Evolutionary conservation across 2,888 invertebrate species (phyloP), one percentile per base, ranked within the genome.

Genomic region (Chymomyza fuscimana): DNA sequence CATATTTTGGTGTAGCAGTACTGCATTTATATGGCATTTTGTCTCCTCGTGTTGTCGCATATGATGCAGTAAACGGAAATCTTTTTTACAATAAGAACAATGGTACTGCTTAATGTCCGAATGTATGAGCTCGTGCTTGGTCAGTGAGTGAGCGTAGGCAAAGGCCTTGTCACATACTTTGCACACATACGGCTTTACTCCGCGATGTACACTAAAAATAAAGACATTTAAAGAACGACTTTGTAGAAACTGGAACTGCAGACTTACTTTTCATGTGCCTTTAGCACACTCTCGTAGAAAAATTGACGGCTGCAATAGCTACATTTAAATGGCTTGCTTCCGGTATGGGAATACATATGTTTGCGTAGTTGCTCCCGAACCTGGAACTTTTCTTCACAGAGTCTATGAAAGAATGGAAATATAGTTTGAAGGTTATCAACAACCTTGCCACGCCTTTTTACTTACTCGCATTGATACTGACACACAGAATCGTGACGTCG

Each of bases 41-140:
- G 91, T 91, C 71, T 89, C 88, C 72, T 89, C 88, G 68, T 91
- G 91, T 67, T 91, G 91, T 3, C 91, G 91, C 84, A 91, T 86
- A 66, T 91, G 91, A 77, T 91, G 91, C 12, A 89, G 80, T 25
- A 91, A 72, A 0, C 91, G 90, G 72, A 91, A 91, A 59, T 91
- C 91, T 68, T 91, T 91, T 40, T 89, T 82, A 29, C 91, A 91
- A 58, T 89, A 90, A 0, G 89, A 83, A 70, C 91, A 91, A 3
- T 90, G 88, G 66, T 89, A 91, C 5, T 89, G 64, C 60, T 91
- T 91, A 1, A 89, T 88, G 51, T 91, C 91, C 4, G 87, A 84
- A 73, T 91, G 91, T 67, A 91, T 91, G 1, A 91, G 76, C 74
- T 89, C 89, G 62, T 91, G 91, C 63, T 91, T 91, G 3, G 88